Evolutionary conservation across 2,113 vertebrate species (phyloP).

Genomic region (Spizaetus ornatus): DNA sequence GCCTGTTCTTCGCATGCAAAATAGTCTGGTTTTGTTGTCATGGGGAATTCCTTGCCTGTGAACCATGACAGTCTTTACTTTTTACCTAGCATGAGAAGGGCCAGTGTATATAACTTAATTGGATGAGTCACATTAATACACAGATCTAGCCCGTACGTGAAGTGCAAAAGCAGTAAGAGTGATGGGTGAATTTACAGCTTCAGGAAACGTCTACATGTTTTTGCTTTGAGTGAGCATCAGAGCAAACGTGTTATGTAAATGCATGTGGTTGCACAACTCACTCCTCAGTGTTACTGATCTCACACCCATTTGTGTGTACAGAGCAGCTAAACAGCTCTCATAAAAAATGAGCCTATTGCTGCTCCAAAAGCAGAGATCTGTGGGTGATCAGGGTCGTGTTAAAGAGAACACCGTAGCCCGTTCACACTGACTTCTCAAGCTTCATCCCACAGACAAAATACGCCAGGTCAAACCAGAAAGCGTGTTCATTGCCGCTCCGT

Average conservation of each 20-base stretch:
- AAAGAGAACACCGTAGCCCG: fast-evolving
- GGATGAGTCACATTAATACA: conserved; percentile 8
- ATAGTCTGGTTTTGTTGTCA: neutral
- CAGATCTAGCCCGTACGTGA: neutral
- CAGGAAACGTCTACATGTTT: neutral
- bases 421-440: neutral
- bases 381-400: neutral
- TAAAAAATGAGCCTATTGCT: fast-evolving
- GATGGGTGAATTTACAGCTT: neutral
- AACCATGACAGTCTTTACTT: neutral
- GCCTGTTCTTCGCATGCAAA: neutral
- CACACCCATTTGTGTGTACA: neutral
- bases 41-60: neutral
- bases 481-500: fast-evolving
- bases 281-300: neutral
- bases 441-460: neutral
- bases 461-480: neutral
- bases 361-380: neutral
- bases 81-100: neutral
- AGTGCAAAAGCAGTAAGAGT: neutral
- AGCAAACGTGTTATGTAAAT: neutral
- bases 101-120: neutral
- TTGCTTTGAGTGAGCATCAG: neutral
- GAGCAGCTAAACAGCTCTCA: neutral
- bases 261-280: neutral